Evolutionary conservation across 2,113 vertebrate genomes (phyloP).

Genomic region (Chionodraco myersi): DNA sequence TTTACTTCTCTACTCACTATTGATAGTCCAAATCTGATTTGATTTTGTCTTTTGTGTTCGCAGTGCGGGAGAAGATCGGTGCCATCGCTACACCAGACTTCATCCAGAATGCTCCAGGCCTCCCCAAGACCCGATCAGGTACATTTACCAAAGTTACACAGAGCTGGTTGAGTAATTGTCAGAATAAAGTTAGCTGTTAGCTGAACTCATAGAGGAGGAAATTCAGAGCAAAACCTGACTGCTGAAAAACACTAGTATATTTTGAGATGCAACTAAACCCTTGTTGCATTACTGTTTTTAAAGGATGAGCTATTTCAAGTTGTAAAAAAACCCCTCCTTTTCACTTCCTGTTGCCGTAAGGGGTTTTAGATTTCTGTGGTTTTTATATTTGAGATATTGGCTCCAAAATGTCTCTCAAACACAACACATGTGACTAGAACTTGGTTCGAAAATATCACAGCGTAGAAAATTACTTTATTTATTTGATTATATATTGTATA

Average conservation of each 20-base stretch:
- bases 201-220: background rate
- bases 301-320: background rate
- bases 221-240: background rate
- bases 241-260: background rate
- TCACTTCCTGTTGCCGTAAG: no score
- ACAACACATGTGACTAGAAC: no score
- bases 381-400: no score
- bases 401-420: no score
- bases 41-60: background rate
- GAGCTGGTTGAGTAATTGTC: no score
- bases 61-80: slow-evolving; percentile 97
- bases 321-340: no score
- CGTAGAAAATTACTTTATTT: no score
- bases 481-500: no score
- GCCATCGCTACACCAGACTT: slow-evolving; percentile 97
- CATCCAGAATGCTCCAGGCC: slow-evolving; percentile 94
- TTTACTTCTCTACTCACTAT: background rate
- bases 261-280: background rate
- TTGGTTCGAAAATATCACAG: no score
- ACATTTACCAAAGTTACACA: slow-evolving; percentile 6
- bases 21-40: no score
- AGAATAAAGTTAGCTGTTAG: background rate
- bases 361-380: no score
- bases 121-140: slow-evolving; percentile 99
- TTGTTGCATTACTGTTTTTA: background rate